Evolutionary conservation across 2,888 invertebrate genomes (phyloP), one percentile per base, ranked within the genome.

Genomic region (Diaperis boleti): DNA sequence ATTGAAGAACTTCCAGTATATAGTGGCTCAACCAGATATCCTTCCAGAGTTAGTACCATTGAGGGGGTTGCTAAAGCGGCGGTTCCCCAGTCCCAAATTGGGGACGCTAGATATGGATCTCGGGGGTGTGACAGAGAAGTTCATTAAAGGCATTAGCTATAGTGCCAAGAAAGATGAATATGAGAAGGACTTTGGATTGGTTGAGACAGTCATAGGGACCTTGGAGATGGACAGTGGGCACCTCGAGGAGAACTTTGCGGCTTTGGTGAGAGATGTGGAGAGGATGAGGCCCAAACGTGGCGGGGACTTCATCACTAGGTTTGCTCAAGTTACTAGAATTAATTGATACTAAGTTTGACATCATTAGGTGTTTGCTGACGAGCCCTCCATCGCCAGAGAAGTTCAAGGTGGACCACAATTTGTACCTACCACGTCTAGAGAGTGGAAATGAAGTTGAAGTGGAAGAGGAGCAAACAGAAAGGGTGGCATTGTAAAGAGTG

Each of bases 21-120:
- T 92, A 4, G 82, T 95, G 8, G 91, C 92, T 0, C 92, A 95
- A 82, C 90, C 92, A 0, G 89, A 90, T 75, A 91, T 95, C 64
- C 78, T 94, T 45, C 86, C 92, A 0, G 94, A 95, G 50, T 76
- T 95, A 29, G 86, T 92, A 1, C 84, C 87, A 0, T 83, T 95
- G 59, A 85, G 93, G 65, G 95, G 94, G 1, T 76, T 95, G 39
- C 83, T 95, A 85, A 93, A 90, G 74, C 87, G 83, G 64, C 88
- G 87, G 72, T 94, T 93, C 79, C 95, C 95, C 0, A 90, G 85
- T 72, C 81, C 87, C 0, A 84, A 84, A 72, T 68, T 73, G 31
- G 93, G 92, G 31, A 92, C 91, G 0, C 75, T 95, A 13, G 88
- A 89, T 55, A 67, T 82, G 0, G 86, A 95, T 78, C 78, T 95